A percentile compares a stretch with the other conserved stretches of the same genome.
phyloP scores from a whole-genome alignment of 1,140 invertebrate genomes.

The Neuroterus valhalla region DNA sequence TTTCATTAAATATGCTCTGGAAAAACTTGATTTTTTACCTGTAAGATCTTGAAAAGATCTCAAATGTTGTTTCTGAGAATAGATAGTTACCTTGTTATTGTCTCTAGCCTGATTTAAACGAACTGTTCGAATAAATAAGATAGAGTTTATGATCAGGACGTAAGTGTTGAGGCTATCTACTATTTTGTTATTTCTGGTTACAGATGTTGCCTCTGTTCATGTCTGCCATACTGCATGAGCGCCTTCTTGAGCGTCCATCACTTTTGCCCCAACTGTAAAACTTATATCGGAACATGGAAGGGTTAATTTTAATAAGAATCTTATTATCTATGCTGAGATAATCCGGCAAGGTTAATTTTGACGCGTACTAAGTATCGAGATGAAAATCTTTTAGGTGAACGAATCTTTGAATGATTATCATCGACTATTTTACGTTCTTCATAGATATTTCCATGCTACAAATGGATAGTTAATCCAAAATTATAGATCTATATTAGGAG shows the following conservation, averaged over 20 bases:
- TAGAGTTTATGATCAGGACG: no score
- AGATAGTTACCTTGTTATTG: no score
- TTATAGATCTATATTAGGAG: conserved; percentile 6
- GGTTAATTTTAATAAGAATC: conserved; percentile 58
- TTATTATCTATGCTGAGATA: background rate
- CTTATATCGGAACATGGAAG: conserved; percentile 74
- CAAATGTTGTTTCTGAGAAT: no score
- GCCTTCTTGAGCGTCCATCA: conserved; percentile 73
- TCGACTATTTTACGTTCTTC: conserved; percentile 4
- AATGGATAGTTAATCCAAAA: background rate
- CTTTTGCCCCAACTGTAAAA: conserved; percentile 74
- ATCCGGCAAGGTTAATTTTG: background rate
- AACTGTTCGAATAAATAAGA: no score
- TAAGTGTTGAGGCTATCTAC: no score
- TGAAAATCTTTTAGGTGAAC: conserved; percentile 9
- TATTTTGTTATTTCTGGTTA: conserved; percentile 47
- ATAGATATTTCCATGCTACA: conserved; percentile 8
- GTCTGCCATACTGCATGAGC: conserved; percentile 75
- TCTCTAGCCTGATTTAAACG: no score
- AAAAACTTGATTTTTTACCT: no score
- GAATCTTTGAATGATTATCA: conserved; percentile 10
- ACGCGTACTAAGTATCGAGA: conserved; percentile 11
- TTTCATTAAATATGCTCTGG: no score
- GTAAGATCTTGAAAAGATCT: no score
- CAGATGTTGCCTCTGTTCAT: conserved; percentile 75